A percentile compares a stretch with the other conserved stretches of the same genome.
phyloP scores from a whole-genome alignment of 1,140 invertebrate species.

The Scaptodrosophila lebanonensis region DNA sequence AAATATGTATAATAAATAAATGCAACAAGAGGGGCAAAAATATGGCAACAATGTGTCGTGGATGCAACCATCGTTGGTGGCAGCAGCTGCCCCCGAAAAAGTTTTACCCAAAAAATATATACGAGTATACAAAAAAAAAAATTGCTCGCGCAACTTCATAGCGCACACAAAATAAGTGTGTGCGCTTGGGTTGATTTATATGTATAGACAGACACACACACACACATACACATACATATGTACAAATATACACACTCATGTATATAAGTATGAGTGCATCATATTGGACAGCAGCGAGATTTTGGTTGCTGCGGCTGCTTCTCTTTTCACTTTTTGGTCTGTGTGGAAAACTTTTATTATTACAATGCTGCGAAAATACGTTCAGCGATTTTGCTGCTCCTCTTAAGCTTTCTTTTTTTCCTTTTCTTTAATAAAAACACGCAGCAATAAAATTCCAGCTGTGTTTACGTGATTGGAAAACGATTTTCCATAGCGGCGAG shows the following conservation, averaged over 20 bases:
- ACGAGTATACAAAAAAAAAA: conserved; percentile 4
- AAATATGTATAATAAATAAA: conserved; percentile 53
- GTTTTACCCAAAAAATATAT: too few relatives aligned
- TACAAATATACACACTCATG: conserved; percentile 5
- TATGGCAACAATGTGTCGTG: conserved; percentile 28
- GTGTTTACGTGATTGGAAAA: conserved; percentile 73
- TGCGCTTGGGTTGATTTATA: conserved; percentile 60
- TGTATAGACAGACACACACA: conserved; percentile 22
- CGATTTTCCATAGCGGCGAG: conserved; percentile 62
- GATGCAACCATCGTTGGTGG: conserved; percentile 40
- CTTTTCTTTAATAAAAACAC: conserved; percentile 56
- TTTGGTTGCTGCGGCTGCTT: conserved; percentile 53
- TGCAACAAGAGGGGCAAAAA: conserved; percentile 38
- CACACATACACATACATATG: conserved; percentile 23
- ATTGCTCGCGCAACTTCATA: conserved; percentile 43
- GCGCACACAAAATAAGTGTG: conserved; percentile 43
- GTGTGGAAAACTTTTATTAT: conserved; percentile 63
- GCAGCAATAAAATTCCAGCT: conserved; percentile 72
- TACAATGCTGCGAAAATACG: conserved; percentile 64
- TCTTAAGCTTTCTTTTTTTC: conserved; percentile 6
- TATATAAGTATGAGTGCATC: conserved; percentile 32
- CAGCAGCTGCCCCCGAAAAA: conserved; percentile 11
- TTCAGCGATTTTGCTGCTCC: conserved; percentile 51
- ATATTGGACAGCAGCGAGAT: conserved; percentile 52
- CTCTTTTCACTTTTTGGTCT: conserved; percentile 46